Conservation (phyloP, 2,797 vertebrate genomes). For the Crax fasciolata region DNA sequence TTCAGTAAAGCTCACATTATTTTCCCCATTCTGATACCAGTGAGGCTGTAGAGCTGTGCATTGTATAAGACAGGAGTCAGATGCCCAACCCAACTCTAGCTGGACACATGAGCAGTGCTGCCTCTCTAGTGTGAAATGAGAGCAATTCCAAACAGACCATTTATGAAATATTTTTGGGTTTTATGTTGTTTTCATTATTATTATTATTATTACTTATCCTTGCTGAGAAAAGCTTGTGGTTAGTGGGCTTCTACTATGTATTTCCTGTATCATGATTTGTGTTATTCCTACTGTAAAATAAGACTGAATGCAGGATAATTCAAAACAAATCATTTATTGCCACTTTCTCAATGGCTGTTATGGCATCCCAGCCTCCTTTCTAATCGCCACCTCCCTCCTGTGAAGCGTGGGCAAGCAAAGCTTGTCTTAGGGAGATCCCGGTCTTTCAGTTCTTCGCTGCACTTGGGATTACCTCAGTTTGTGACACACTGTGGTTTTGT, state of each 20-base stretch:
- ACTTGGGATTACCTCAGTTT: background rate
- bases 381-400: background rate
- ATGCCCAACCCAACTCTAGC: slow-evolving; percentile 35
- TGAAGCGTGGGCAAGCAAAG: background rate
- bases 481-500: background rate
- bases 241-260: slow-evolving; percentile 59
- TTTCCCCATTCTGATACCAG: background rate
- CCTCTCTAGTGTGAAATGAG: background rate
- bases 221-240: slow-evolving; percentile 57
- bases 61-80: slow-evolving; percentile 58
- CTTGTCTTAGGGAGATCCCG: background rate
- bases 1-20: slow-evolving; percentile 9
- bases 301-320: slow-evolving; percentile 25
- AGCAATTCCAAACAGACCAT: background rate
- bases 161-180: background rate
- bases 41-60: background rate
- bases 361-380: background rate
- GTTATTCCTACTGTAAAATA: slow-evolving; percentile 55
- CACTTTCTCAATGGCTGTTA: background rate
- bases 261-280: slow-evolving; percentile 66
- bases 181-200: background rate
- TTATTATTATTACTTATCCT: slow-evolving; percentile 4
- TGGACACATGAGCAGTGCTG: slow-evolving; percentile 20
- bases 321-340: slow-evolving; percentile 33
- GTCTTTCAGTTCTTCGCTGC: background rate